A percentile compares a stretch with the other conserved stretches of the same genome.
Evolutionary conservation across 2,888 invertebrate genomes (phyloP).

Genomic region (Selenia dentaria): DNA sequence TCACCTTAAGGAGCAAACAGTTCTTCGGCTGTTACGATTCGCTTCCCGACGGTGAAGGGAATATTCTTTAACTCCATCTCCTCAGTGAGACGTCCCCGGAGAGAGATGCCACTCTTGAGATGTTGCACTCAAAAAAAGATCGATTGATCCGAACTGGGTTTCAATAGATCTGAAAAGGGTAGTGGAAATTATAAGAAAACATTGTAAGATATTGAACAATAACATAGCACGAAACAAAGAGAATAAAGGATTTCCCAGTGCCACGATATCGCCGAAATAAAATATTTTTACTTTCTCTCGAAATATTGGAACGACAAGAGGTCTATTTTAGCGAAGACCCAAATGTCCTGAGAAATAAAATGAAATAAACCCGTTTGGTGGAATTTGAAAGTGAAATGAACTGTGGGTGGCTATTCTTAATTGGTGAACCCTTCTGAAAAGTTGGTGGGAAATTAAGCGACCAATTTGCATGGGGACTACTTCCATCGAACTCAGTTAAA

Average conservation of each 20-base stretch:
- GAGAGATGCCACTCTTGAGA: too few relatives aligned
- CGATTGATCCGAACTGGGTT: too few relatives aligned
- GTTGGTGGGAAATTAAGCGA: slow-evolving; percentile 61
- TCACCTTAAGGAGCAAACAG: too few relatives aligned
- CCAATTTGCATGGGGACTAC: slow-evolving; percentile 62
- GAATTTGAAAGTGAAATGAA: slow-evolving; percentile 71
- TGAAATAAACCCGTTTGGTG: slow-evolving; percentile 34
- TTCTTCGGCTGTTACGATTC: too few relatives aligned
- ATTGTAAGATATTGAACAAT: not conserved
- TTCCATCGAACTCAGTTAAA: slow-evolving; percentile 23
- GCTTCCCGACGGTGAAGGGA: too few relatives aligned
- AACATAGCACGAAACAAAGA: slow-evolving; percentile 4
- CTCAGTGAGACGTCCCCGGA: too few relatives aligned
- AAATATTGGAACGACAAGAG: slow-evolving; percentile 16
- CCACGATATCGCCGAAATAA: slow-evolving; percentile 4
- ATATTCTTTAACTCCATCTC: too few relatives aligned
- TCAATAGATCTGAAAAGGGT: too few relatives aligned
- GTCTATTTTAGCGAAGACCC: slow-evolving; percentile 18
- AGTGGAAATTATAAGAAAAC: too few relatives aligned
- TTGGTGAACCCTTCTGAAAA: slow-evolving; percentile 66
- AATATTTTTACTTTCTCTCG: not conserved
- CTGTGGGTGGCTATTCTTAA: slow-evolving; percentile 60
- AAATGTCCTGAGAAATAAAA: slow-evolving; percentile 25
- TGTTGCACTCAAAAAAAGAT: too few relatives aligned
- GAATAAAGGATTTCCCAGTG: slow-evolving; percentile 5